These are phyloP conservation scores for Uria lomvia DNA, from an alignment of 2,113 vertebrate genomes.

Conservation along the genomic window DNA sequence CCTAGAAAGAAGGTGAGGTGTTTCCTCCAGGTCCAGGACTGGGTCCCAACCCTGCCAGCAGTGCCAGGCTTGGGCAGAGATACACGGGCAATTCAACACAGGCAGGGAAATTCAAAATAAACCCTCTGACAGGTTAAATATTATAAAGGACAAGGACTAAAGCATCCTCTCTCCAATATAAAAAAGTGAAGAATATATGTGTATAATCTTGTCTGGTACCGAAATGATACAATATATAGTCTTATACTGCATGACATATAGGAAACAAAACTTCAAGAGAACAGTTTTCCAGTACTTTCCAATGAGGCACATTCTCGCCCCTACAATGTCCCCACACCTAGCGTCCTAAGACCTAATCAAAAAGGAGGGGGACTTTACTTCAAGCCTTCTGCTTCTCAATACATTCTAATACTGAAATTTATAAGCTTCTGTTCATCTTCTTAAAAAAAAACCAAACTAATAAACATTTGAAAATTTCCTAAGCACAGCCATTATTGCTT, in stretches of 20 bases:
- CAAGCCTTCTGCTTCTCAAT: neutral
- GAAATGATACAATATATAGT: neutral
- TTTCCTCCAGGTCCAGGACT: neutral
- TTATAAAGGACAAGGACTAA: neutral
- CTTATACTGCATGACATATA: neutral
- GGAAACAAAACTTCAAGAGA: neutral
- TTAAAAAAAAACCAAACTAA: neutral
- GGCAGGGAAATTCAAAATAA: neutral
- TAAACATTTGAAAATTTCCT: neutral
- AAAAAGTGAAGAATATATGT: neutral
- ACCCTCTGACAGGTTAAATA: neutral
- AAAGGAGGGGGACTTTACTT: neutral
- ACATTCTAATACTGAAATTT: neutral
- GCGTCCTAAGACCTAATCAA: neutral
- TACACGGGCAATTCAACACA: accelerated
- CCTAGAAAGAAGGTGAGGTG: neutral
- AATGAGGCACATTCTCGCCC: neutral
- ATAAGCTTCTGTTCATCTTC: neutral
- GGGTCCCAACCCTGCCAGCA: neutral
- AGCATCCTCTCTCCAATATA: neutral
- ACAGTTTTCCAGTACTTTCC: neutral
- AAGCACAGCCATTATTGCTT: neutral
- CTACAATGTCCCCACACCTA: neutral
- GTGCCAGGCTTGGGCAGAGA: neutral
- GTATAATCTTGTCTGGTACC: neutral